Conservation (phyloP, 2,888 invertebrate species). For the Cheilosia grossa region DNA sequence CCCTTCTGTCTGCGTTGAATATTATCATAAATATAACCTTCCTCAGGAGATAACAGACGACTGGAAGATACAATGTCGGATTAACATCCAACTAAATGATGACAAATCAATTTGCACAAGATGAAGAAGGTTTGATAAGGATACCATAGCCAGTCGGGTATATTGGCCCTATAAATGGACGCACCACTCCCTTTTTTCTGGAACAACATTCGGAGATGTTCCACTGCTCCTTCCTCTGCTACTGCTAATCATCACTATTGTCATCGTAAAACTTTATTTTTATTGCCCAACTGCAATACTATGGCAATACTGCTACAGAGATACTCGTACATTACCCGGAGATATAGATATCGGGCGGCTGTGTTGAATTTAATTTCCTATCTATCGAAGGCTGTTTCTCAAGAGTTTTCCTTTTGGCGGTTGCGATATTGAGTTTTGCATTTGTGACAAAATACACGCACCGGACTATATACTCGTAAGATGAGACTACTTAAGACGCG, state of each 20-base stretch:
- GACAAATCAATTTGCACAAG: conserved; percentile 59
- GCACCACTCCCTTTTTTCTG: conserved; percentile 2
- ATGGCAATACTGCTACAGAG: conserved; percentile 36
- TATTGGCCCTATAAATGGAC: not conserved
- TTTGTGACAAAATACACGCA: conserved; percentile 16
- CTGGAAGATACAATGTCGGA: conserved; percentile 41
- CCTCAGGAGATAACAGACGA: conserved; percentile 15
- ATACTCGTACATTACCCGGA: conserved; percentile 11
- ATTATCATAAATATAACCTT: conserved; percentile 21
- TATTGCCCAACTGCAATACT: conserved; percentile 55
- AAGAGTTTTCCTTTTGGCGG: not conserved
- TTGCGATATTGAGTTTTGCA: conserved; percentile 36
- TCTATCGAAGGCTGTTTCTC: conserved; percentile 46
- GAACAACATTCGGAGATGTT: conserved; percentile 17
- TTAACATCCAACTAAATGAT: conserved; percentile 46
- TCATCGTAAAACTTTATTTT: conserved; percentile 68
- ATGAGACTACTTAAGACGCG: conserved; percentile 32
- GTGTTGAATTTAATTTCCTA: conserved; percentile 44
- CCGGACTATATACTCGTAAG: not conserved
- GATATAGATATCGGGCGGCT: not conserved
- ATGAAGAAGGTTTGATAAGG: conserved; percentile 49
- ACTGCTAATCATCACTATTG: conserved; percentile 65
- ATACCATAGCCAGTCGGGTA: not conserved
- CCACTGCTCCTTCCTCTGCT: conserved; percentile 20
- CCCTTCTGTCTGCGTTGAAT: not conserved